Evolutionary conservation across 2,888 invertebrate genomes (phyloP).

Genomic region (Pecten maximus): DNA sequence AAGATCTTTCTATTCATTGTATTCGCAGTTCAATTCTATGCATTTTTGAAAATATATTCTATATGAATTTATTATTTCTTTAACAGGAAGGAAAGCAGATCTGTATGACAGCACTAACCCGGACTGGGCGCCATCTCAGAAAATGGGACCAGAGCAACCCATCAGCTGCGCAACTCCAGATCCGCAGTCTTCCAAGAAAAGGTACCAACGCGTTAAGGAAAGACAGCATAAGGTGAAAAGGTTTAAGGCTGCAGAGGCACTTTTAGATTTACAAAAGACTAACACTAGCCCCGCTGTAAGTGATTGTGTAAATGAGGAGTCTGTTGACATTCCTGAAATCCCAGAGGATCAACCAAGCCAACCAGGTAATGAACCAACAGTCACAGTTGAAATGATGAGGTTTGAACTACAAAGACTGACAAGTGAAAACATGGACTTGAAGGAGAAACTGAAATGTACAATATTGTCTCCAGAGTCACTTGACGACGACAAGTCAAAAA

Average conservation of each 20-base stretch:
- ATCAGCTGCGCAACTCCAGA: background rate
- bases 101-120: conserved; percentile 46
- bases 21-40: too few relatives aligned
- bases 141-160: conserved; percentile 36
- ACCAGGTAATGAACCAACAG: background rate
- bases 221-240: conserved; percentile 4
- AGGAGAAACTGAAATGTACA: background rate
- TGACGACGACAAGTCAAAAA: conserved; percentile 42
- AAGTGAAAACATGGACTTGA: conserved; percentile 25
- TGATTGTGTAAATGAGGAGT: too few relatives aligned
- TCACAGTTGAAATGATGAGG: too few relatives aligned
- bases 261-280: background rate
- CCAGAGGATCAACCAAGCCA: background rate
- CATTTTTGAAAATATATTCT: background rate
- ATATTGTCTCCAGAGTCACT: background rate
- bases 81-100: conserved; percentile 44
- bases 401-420: background rate
- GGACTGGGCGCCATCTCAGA: conserved; percentile 50
- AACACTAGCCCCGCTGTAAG: background rate
- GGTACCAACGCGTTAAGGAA: conserved; percentile 37
- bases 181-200: conserved; percentile 35
- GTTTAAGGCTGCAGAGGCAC: background rate
- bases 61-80: conserved; percentile 4
- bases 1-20: too few relatives aligned
- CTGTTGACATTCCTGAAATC: background rate